Percentiles rank a stretch among this genome's conserved stretches.
Evolutionary conservation across 2,797 vertebrate genomes (phyloP).

Genomic region (Artibeus jamaicensis): DNA sequence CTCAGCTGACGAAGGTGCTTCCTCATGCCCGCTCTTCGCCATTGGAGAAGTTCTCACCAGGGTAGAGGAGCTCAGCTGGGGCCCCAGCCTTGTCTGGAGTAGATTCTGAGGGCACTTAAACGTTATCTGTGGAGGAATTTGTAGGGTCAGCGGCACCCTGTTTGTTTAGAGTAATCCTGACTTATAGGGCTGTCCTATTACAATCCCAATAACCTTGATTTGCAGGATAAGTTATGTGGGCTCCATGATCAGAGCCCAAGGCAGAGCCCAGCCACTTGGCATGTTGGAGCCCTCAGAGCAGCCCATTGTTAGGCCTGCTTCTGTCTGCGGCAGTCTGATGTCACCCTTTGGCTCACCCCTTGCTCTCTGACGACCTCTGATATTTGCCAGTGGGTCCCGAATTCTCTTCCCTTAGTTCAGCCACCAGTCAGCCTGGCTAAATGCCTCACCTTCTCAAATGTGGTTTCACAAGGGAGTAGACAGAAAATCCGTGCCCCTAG

Average conservation of each 20-base stretch:
- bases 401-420: slow-evolving; percentile 40
- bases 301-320: neutral
- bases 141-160: neutral
- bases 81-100: neutral
- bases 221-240: neutral
- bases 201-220: neutral
- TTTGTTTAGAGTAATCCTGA: neutral
- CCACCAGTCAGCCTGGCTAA: neutral
- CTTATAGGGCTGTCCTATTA: neutral
- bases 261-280: neutral
- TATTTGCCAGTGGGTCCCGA: slow-evolving; percentile 5
- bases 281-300: slow-evolving; percentile 8
- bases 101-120: neutral
- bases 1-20: neutral
- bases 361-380: slow-evolving; percentile 25
- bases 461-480: neutral
- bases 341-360: slow-evolving; percentile 48
- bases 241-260: neutral
- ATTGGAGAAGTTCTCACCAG: neutral
- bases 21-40: neutral
- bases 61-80: neutral
- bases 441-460: slow-evolving; percentile 29
- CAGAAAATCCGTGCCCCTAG: neutral
- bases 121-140: neutral
- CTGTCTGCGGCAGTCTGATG: slow-evolving; percentile 8